A percentile compares a stretch with the other conserved stretches of the same genome.
phyloP scores from a whole-genome alignment of 1,140 invertebrate genomes.

The Muscidifurax raptorellus region DNA sequence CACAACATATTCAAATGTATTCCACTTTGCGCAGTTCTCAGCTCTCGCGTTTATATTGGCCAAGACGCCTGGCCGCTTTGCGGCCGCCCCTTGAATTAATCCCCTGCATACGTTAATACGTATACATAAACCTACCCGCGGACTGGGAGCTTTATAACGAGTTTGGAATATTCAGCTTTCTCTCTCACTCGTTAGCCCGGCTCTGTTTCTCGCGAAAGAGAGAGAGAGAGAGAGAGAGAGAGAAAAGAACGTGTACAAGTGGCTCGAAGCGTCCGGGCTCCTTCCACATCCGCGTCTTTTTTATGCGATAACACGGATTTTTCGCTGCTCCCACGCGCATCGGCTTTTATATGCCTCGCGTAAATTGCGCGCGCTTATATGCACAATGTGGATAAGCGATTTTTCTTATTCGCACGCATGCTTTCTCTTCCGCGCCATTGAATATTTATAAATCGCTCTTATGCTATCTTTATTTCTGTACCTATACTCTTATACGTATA shows the following conservation, averaged over 20 bases:
- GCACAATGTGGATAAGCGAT: not conserved
- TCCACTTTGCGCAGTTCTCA: slow-evolving; percentile 54
- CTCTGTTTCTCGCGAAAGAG: not conserved
- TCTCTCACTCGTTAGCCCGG: slow-evolving; percentile 33
- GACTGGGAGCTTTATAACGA: slow-evolving; percentile 64
- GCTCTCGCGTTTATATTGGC: slow-evolving; percentile 57
- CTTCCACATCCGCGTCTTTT: slow-evolving; percentile 46
- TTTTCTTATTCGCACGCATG: slow-evolving; percentile 7
- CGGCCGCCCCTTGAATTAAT: slow-evolving; percentile 72
- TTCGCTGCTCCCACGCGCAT: not conserved
- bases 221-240: not conserved
- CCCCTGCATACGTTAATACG: slow-evolving; percentile 62
- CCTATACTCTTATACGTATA: no score
- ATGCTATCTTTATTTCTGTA: no score
- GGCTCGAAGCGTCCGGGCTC: slow-evolving; percentile 21
- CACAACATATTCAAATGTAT: slow-evolving; percentile 59
- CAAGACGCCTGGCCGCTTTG: slow-evolving; percentile 67
- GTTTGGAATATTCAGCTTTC: slow-evolving; percentile 64
- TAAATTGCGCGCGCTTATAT: slow-evolving; percentile 20
- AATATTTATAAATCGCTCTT: no score
- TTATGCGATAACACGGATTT: slow-evolving; percentile 67
- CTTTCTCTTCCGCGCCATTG: not conserved
- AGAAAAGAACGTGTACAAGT: slow-evolving; percentile 61
- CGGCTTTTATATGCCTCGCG: not conserved
- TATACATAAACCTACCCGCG: not conserved